These are phyloP conservation scores for Rattus rattus DNA, from an alignment of 2,113 vertebrate genomes.

Conservation along the genomic window DNA sequence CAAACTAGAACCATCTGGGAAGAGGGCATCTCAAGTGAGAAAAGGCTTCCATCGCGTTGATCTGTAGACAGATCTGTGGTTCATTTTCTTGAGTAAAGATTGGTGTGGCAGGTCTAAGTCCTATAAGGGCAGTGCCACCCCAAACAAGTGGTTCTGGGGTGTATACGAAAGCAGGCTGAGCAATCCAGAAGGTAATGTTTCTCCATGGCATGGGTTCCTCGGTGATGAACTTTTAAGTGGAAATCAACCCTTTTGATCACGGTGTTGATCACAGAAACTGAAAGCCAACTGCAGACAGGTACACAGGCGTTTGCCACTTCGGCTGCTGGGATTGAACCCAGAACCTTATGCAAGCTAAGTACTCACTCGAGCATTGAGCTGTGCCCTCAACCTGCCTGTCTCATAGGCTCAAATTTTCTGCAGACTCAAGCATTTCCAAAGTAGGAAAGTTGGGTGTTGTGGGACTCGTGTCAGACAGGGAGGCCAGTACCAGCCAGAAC, in stretches of 20 bases:
- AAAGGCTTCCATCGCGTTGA: background rate
- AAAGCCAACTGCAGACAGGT: background rate
- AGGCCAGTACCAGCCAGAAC: background rate
- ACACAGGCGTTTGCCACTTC: background rate
- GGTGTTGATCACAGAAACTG: background rate
- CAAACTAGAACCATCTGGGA: background rate
- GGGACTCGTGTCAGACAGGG: background rate
- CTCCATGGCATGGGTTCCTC: background rate
- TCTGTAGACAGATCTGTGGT: background rate
- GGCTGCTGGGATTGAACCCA: background rate
- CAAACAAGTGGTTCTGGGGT: background rate
- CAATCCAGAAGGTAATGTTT: background rate
- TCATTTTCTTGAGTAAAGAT: too few relatives aligned
- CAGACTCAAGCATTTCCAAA: constrained; percentile 22
- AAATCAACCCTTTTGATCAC: background rate
- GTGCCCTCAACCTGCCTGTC: too few relatives aligned
- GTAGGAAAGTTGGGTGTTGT: background rate
- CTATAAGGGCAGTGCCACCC: background rate
- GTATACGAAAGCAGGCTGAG: background rate
- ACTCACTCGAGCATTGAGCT: background rate
- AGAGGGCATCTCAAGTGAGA: background rate
- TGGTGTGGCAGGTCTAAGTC: too few relatives aligned
- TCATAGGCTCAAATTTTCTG: constrained; percentile 21
- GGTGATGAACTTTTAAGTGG: background rate
- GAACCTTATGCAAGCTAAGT: too few relatives aligned